These are phyloP conservation scores for Automeris io DNA, from an alignment of 2,888 invertebrate genomes.

Conservation along the genomic window DNA sequence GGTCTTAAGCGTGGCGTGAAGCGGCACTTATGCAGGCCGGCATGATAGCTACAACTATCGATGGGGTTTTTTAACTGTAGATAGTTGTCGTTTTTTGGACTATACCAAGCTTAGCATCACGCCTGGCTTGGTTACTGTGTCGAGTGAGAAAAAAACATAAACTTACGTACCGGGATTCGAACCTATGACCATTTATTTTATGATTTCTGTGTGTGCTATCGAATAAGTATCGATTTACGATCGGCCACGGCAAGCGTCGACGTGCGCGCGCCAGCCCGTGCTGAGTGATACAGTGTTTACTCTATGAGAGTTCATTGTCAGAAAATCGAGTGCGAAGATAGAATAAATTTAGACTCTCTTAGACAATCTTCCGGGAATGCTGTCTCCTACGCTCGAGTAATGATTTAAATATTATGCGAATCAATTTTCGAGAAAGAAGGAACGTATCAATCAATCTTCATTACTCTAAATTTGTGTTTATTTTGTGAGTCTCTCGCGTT, in stretches of 20 bases:
- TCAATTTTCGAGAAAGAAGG: conserved; percentile 15
- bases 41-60: no score
- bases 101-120: no score
- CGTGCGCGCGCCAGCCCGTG: conserved; percentile 61
- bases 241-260: conserved; percentile 52
- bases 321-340: conserved; percentile 60
- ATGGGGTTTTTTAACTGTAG: no score
- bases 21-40: no score
- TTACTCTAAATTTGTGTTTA: conserved; percentile 13
- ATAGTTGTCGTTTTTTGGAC: no score
- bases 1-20: no score
- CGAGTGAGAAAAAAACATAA: no score
- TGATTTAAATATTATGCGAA: conserved; percentile 15
- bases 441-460: conserved; percentile 17
- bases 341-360: conserved; percentile 64
- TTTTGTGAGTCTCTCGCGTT: conserved; percentile 4
- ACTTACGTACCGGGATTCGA: no score
- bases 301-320: conserved; percentile 71
- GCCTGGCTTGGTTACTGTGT: no score
- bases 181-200: no score
- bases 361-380: conserved; percentile 44
- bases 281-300: conserved; percentile 67
- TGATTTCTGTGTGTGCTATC: no score
- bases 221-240: conserved; percentile 61
- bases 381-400: conserved; percentile 21